Evolutionary conservation across 2,113 vertebrate genomes (phyloP).

Genomic region (Polypterus bichir): DNA sequence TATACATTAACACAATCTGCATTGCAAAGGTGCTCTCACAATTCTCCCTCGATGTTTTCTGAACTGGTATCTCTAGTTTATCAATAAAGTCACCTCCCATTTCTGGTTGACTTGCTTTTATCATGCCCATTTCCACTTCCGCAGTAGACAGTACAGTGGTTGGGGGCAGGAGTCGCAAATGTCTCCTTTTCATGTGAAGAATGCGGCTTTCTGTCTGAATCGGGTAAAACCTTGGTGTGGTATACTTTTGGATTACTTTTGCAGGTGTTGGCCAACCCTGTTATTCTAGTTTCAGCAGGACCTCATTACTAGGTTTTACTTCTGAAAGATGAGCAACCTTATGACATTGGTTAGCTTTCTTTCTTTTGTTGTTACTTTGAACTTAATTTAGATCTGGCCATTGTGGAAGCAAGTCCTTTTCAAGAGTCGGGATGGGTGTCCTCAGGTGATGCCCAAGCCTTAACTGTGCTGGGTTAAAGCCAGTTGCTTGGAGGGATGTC

Average conservation of each 20-base stretch:
- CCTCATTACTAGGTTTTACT: slow-evolving; percentile 2
- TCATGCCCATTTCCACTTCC: too few relatives aligned
- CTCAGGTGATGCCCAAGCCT: slow-evolving; percentile 12
- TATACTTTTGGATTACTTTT: background rate
- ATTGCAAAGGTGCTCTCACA: too few relatives aligned
- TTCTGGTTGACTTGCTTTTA: too few relatives aligned
- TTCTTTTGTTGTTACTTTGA: background rate
- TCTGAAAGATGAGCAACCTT: background rate
- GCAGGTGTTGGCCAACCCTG: slow-evolving; percentile 1
- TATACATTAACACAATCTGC: too few relatives aligned
- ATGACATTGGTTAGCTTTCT: background rate
- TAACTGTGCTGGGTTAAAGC: slow-evolving; percentile 9
- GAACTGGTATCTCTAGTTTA: too few relatives aligned
- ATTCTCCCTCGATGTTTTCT: too few relatives aligned
- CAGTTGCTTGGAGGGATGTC: slow-evolving; percentile 12
- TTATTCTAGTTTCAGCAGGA: slow-evolving; percentile 2
- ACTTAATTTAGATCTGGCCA: too few relatives aligned
- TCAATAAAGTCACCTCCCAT: too few relatives aligned
- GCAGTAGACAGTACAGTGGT: too few relatives aligned
- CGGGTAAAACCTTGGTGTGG: background rate
- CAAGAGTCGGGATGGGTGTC: slow-evolving; percentile 7
- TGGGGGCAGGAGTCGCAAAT: too few relatives aligned
- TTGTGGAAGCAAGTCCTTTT: background rate
- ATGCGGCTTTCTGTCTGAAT: too few relatives aligned
- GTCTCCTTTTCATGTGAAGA: too few relatives aligned